phyloP scores from a whole-genome alignment of 2,113 vertebrate species.

The Pundamilia nyererei region DNA sequence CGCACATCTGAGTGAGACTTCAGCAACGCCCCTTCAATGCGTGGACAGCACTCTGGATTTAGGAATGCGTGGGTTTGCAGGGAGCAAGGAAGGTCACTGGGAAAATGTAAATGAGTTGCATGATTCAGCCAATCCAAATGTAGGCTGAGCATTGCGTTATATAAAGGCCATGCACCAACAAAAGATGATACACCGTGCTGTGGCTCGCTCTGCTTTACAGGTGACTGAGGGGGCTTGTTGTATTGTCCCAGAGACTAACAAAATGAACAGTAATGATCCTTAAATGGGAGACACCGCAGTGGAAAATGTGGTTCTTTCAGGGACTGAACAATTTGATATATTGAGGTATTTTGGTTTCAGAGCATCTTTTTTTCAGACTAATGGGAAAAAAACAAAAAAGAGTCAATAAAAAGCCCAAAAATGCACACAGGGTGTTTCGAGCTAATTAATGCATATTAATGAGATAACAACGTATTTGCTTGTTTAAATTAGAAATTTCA shows the following conservation, averaged over 20 bases:
- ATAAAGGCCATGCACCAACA: conserved; percentile 30
- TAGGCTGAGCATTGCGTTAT: conserved; percentile 51
- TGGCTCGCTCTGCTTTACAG: not conserved
- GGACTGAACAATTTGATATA: not conserved
- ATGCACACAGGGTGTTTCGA: not conserved
- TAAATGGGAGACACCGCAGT: not conserved
- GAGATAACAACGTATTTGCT: not conserved
- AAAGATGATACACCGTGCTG: not conserved
- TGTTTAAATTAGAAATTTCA: not conserved
- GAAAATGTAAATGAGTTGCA: conserved; percentile 58
- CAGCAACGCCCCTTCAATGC: conserved; percentile 10
- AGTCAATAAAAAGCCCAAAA: not conserved
- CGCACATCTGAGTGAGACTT: not conserved
- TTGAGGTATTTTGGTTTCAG: not conserved
- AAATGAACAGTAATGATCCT: not conserved
- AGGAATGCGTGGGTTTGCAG: conserved; percentile 49
- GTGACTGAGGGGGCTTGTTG: not conserved
- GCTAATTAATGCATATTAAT: not conserved
- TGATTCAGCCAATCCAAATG: conserved; percentile 59
- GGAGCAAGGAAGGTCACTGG: conserved; percentile 53
- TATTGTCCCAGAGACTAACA: not conserved
- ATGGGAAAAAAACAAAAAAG: not conserved
- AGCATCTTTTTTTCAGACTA: not conserved
- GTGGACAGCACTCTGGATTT: conserved; percentile 55
- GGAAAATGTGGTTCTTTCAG: not conserved